Conservation (phyloP, 2,888 invertebrate genomes). For the Gastracanthus pulcherrimus region DNA sequence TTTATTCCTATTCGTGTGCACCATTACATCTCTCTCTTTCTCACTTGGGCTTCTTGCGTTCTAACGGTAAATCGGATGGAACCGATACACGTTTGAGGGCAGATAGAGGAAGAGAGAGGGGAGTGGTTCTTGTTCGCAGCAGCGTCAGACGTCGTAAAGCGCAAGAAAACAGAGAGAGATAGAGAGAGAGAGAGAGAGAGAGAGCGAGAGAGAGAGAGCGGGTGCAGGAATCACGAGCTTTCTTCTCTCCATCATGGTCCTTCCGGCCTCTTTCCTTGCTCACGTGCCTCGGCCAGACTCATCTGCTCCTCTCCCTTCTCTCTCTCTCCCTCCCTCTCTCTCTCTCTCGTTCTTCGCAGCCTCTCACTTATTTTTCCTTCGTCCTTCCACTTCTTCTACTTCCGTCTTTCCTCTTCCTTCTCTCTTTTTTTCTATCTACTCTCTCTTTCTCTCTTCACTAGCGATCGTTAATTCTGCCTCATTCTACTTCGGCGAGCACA, state of each 20-base stretch:
- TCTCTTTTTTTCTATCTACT: neutral
- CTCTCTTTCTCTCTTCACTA: neutral
- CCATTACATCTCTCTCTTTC: neutral
- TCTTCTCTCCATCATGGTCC: constrained; percentile 37
- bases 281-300: neutral
- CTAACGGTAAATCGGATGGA: neutral
- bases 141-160: constrained; percentile 14
- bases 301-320: neutral
- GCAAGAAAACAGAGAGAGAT: neutral
- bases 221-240: constrained; percentile 37
- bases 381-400: neutral
- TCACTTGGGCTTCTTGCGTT: neutral
- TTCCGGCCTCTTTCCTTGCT: constrained; percentile 33
- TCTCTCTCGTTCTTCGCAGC: neutral
- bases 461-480: constrained; percentile 41
- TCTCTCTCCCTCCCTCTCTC: neutral
- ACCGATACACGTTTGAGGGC: neutral
- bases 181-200: neutral
- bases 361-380: constrained; percentile 10
- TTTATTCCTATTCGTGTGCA: no score
- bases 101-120: neutral
- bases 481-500: constrained; percentile 31
- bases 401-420: neutral
- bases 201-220: no score
- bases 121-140: neutral